Evolutionary conservation across 2,888 invertebrate species (phyloP), one percentile per base, ranked within the genome.

Genomic region (Blera fallax): DNA sequence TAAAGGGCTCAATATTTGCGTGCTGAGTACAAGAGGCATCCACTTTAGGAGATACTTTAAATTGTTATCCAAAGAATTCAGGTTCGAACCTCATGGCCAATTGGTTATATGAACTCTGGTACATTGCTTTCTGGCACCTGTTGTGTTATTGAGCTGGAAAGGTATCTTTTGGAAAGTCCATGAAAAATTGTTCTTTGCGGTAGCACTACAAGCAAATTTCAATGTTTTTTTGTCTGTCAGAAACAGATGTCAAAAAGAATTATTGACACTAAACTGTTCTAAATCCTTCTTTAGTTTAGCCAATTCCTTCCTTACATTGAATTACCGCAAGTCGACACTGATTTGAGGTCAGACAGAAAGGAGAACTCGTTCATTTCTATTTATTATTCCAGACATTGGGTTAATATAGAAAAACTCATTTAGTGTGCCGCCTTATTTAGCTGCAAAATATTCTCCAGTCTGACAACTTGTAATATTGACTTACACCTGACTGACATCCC

Each of bases 371-470:
- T 18, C 18, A 32, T 48, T 29, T 74, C 67, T 69, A n/a, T 48
- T 77, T 69, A 50, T 60, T 77, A 60, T 77, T 77, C 67, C 50
- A 50, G 50, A 32, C 60, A 52, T 50, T 60, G 10, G 58, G 11
- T 50, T 50, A 77, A 50, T 69, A 77, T 60, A 8, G 32, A 50
- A 34, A 54, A 72, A 72, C 56, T 21, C 45, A 48, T 67, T 58
- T 21, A 32, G 10, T 27, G 18, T 18, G 54, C 1, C 54, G 34
- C 24, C 37, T 37, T 40, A 69, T 32, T 67, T 21, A 37, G 24
- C 34, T 60, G 76, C 60, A 58, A 67, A 58, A 69, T 52, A 62
- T 43, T 69, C 50, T 50, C 0, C 32, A 11, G 37, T 16, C 18
- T 48, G 54, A 67, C 56, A 58, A 37, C 64, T 77, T 43, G 65